Base-by-base conservation (phyloP, 2,888 invertebrate species). In the Drosophila histrio region DNA sequence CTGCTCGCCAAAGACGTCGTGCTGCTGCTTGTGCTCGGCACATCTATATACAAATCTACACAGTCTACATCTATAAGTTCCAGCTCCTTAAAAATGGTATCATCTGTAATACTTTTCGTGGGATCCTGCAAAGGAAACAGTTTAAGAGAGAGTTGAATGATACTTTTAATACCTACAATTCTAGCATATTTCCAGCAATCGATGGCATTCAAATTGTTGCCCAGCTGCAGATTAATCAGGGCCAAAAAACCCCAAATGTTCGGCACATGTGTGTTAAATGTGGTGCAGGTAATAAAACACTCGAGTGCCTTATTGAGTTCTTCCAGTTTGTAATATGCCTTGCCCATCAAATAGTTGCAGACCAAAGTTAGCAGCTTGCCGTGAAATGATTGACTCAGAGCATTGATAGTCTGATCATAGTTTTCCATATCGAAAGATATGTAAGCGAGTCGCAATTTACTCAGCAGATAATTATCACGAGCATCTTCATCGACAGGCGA, bases 131-230 rank as follows among this genome's bases (percentile, higher is more conserved):
- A 38, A 0, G 22, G 1, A 32, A 43, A 8, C 5, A 13, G 2
- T 4, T 9, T 30, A 15, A 9, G 2, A 6, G 0, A n/a, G 3
- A n/a, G 3, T 32, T 17, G 4, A 4, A 13, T 13, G 3, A 0
- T 13, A 32, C 15, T 22, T 11, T 17, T 1, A 13, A 9, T 32
- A 41, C 81, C 69, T 49, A 88, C 88, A 60, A 76, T 54, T 61
- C 70, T 77, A 0, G 90, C 87, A 56, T 90, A 88, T 70, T 88
- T 89, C 90, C 90, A 90, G 56, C 86, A 90, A 17, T 82, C 76
- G 6, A 90, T 32, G 0, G 90, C 90, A 50, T 79, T 81, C 26
- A 70, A 70, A 63, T 74, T 90, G 1, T 88, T 59, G 6, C 83
- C 76, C 44, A 70, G 24, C 38, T 68, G 84, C 0, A 90, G 53